Evolutionary conservation across 2,797 vertebrate genomes (phyloP).

Genomic region (Pempheris klunzingeri): DNA sequence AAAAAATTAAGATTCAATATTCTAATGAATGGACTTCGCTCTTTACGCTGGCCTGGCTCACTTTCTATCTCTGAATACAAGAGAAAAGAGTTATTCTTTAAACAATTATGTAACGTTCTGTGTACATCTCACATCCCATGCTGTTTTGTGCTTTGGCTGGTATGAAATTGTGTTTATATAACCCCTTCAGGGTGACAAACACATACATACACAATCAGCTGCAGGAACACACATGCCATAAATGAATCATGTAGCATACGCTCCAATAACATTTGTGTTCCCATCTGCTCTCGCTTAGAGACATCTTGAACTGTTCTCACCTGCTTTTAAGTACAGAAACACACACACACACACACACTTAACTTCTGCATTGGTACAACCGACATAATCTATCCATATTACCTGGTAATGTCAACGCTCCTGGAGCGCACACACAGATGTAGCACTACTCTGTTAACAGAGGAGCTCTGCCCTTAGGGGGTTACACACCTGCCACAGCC

Average conservation of each 20-base stretch:
- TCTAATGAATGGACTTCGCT: too few relatives aligned
- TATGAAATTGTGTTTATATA: constrained; percentile 55
- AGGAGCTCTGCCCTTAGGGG: constrained; percentile 24
- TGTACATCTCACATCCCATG: not conserved
- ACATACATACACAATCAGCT: constrained; percentile 44
- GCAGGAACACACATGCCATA: constrained; percentile 39
- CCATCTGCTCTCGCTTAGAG: constrained; percentile 70
- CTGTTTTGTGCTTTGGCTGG: constrained; percentile 48
- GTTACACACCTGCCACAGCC: constrained; percentile 48
- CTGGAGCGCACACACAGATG: constrained; percentile 34
- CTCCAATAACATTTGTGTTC: constrained; percentile 60
- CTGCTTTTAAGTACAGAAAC: constrained; percentile 44
- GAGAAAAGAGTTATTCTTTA: constrained; percentile 6
- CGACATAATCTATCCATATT: constrained; percentile 35
- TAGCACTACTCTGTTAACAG: constrained; percentile 34
- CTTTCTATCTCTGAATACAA: not conserved
- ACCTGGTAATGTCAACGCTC: constrained; percentile 23
- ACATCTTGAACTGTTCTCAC: constrained; percentile 64
- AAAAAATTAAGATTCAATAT: not conserved
- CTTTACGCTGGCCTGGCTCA: not conserved
- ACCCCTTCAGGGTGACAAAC: constrained; percentile 40
- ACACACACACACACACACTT: constrained; percentile 20
- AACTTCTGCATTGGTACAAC: constrained; percentile 9
- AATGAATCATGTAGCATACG: constrained; percentile 63
- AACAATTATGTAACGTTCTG: constrained; percentile 3